phyloP scores from a whole-genome alignment of 2,113 vertebrate species.

The Damaliscus lunatus region DNA sequence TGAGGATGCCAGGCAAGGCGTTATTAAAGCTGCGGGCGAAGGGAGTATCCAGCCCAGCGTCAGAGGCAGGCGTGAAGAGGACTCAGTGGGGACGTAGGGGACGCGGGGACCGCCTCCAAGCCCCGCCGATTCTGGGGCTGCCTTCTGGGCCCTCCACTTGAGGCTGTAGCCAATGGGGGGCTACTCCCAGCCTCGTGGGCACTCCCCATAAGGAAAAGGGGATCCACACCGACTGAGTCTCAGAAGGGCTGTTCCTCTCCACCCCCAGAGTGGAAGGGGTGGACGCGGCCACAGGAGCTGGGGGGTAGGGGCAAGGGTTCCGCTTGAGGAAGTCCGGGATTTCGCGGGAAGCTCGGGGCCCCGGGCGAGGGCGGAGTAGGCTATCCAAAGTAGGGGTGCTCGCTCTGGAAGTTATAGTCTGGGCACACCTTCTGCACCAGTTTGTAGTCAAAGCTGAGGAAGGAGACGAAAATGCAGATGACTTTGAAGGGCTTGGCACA shows the following conservation, averaged over 20 bases:
- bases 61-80: background rate
- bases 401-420: slow-evolving; percentile 98
- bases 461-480: slow-evolving; percentile 99
- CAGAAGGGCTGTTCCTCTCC: background rate
- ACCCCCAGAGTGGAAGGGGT: background rate
- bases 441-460: slow-evolving; percentile 99
- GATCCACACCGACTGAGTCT: background rate
- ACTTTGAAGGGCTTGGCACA: slow-evolving; percentile 99
- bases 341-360: background rate
- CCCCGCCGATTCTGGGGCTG: background rate
- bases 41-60: background rate
- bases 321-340: background rate
- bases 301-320: background rate
- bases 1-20: background rate
- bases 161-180: background rate
- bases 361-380: background rate
- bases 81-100: background rate
- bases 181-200: background rate
- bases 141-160: background rate
- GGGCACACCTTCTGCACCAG: slow-evolving; percentile 99
- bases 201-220: background rate
- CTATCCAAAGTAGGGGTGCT: slow-evolving; percentile 95
- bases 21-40: slow-evolving; percentile 10
- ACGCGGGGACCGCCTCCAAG: background rate
- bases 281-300: background rate